Percentiles rank a stretch among this genome's conserved stretches.
Evolutionary conservation across 2,888 invertebrate species (phyloP).

Genomic region (Heteropelma amictum): DNA sequence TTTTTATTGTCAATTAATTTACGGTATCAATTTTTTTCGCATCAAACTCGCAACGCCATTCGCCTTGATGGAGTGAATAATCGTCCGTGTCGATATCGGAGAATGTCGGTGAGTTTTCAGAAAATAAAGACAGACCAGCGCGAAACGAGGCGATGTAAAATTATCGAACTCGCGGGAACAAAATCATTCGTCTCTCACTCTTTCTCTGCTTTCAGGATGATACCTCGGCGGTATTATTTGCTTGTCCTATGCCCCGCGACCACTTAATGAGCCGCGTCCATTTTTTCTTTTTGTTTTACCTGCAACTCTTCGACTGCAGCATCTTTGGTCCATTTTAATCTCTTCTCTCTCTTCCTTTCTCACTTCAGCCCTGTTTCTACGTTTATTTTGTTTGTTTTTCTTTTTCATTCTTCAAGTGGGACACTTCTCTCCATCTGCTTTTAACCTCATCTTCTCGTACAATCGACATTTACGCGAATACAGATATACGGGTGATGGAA

Average conservation of each 20-base stretch:
- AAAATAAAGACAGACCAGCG: slow-evolving; percentile 11
- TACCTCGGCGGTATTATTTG: not conserved
- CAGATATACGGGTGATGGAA: not conserved
- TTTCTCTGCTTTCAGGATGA: slow-evolving; percentile 12
- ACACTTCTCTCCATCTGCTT: too few species aligned
- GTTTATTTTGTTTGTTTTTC: slow-evolving; percentile 1
- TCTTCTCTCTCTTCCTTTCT: not conserved
- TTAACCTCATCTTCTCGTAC: slow-evolving; percentile 32
- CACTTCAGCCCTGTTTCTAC: not conserved
- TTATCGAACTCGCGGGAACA: slow-evolving; percentile 41
- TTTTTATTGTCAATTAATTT: not conserved
- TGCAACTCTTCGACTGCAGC: slow-evolving; percentile 15
- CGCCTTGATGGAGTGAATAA: slow-evolving; percentile 18
- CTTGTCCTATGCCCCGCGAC: slow-evolving; percentile 45
- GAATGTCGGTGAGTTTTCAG: slow-evolving; percentile 16
- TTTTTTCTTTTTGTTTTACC: slow-evolving; percentile 24
- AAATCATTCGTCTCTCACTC: slow-evolving; percentile 27
- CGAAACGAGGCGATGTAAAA: slow-evolving; percentile 36
- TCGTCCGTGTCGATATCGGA: slow-evolving; percentile 31
- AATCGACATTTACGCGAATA: not conserved
- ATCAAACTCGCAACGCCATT: not conserved
- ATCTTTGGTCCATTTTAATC: not conserved
- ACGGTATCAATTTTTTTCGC: not conserved
- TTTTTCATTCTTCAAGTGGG: too few species aligned
- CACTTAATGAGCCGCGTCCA: slow-evolving; percentile 56